Evolutionary conservation across 1,140 invertebrate species (phyloP), one percentile per base, ranked within the genome.

Genomic region (Melitaea cinxia): DNA sequence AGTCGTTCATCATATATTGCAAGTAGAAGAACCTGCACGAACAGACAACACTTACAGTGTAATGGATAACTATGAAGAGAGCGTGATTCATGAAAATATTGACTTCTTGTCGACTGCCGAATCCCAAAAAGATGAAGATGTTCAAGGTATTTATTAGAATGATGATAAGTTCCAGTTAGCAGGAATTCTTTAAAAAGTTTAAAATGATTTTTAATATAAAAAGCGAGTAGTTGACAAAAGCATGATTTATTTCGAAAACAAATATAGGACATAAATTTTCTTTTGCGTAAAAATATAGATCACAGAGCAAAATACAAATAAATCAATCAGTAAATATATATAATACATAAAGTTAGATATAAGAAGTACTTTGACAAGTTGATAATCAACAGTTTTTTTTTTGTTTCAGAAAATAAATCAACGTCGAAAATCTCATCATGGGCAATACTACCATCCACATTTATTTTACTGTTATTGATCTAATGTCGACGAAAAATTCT

Each of bases 1-100:
- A 53, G 67, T 71, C 6, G 56, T 77, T 0, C 72, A 75, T 39
- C 70, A 72, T 14, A 76, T 74, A 0, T 30, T 68, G 26, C 56
- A 57, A 24, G 65, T 69, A 21, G 37, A 24, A 6, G 47, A 56
- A 33, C 64, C 73, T 7, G 50, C 63, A 15, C 35, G 42, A 10
- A 52, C 50, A 21, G 53, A 65, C 7, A 35, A 55, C 7, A 9
- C 23, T 6, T 56, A 66, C 10, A 7, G 15, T n/a, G 19, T 15
- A 12, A 30, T 54, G 4, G n/a, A 55, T 19, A 24, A 49, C 2
- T 52, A 39, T 30, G 30, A 35, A 24, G 28, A 23, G 9, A 17
- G 35, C 4, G 26, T 56, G 28, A 26, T 64, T 10, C 4, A 10
- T 35, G 53, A 59, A 45, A 35, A 45, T 33, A 19, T n/a, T 26